Base-by-base conservation (phyloP, 2,797 vertebrate species). In the Macrochelys suwanniensis region DNA sequence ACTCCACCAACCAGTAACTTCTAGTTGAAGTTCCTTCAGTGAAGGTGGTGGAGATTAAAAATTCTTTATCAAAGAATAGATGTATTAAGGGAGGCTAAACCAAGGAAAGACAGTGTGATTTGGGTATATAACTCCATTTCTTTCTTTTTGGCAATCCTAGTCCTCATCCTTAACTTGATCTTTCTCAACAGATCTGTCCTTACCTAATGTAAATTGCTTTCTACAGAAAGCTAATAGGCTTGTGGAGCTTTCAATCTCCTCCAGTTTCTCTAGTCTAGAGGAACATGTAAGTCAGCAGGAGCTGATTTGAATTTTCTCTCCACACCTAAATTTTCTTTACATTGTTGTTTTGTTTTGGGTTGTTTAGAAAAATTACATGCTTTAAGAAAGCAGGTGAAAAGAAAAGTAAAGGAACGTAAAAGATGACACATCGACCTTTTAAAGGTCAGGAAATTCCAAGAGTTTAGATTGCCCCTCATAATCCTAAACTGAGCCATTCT, bases 211-310 rank as follows among this genome's bases (percentile, higher is more conserved):
- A 71, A 23, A 8, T 86, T 59, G 49, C 17, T 26, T 1, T 26
- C 82, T 45, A 28, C 4, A n/a, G 23, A 81, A 82, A 37, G 6
- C 65, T 23, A 37, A 37, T 71, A 21, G n/a, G 87, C 42, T 78
- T 33, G 78, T 0, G 81, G 37, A 92, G 10, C 51, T 59, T 2
- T 6, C 1, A 0, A 21, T 56, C 86, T 77, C 45, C 45, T 71
- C 9, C 17, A 21, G 7, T 37, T 71, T 71, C n/a, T 47, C 49
- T 47, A 47, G 47, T 21, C 33, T 37, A n/a, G 65, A 71, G n/a
- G 37, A 37, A 49, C 2, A 4, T 31, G 17, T 7, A 25, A 3
- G 5, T 53, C 31, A 0, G 0, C 25, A 47, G 5, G 9, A 45
- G 9, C 17, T n/a, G 53, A n/a, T 65, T 79, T 87, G 5, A 26